Evolutionary conservation across 2,113 vertebrate genomes (phyloP), one percentile per base, ranked within the genome.

Genomic region (Esox niger): DNA sequence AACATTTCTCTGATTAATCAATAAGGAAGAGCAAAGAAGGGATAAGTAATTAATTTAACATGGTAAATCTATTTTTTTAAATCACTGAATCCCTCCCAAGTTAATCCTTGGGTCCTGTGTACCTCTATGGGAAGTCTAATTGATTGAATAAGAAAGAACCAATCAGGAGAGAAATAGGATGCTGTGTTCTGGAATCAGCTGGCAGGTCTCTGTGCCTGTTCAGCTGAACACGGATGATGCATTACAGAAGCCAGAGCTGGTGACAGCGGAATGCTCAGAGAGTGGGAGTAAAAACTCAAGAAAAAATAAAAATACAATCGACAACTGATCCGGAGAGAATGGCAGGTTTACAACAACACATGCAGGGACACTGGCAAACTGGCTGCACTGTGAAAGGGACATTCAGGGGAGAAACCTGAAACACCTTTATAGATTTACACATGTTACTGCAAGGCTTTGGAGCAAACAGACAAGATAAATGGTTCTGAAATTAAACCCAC

Each of bases 221-320:
- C 27, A 56, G 15, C 21, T 62, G 71, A 79, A 79, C 76, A 58
- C 46, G 38, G 76, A 79, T 77, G 81, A 88, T 72, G 62, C 55
- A 80, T 85, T 62, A 43, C 64, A 69, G 63, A 55, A 64, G 56
- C 27, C 2, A 47, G 68, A 26, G 43, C 0, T 9, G 43, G 38
- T 77, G 70, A 76, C 83, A 84, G 67, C 56, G 23, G 58, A 74
- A 70, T 62, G 60, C 69, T 55, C 25, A 2, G 61, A 32, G 64
- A 58, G 21, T 64, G 68, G 13, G 6, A 33, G 9, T 26, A 7
- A 38, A 46, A 55, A 55, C 71, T 25, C 64, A 13, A 27, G 57
- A 75, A 26, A 9, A 58, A n/a, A n/a, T n/a, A n/a, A n/a, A 80
- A 55, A 61, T 26, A 54, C n/a, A n/a, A n/a, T 69, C 15, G 31